A percentile compares a stretch with the other conserved stretches of the same genome.
Evolutionary conservation across 2,888 invertebrate genomes (phyloP).

Genomic region (Cremastobaeus sp.): DNA sequence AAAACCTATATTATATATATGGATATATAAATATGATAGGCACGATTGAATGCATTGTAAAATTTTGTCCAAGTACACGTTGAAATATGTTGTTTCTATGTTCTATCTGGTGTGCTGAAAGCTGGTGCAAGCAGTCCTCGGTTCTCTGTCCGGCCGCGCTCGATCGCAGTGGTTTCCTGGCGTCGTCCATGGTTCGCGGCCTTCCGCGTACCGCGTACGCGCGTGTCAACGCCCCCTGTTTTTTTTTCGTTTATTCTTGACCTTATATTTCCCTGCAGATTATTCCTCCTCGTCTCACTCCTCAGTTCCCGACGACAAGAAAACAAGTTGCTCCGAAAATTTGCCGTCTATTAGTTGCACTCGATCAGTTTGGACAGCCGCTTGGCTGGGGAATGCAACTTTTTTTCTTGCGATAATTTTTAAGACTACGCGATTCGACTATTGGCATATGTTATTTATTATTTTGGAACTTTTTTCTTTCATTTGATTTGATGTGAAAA

Average conservation of each 20-base stretch:
- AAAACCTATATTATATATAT: slow-evolving; percentile 12
- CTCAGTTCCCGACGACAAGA: neutral
- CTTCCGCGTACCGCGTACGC: slow-evolving; percentile 70
- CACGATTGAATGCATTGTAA: slow-evolving; percentile 68
- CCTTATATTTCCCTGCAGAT: slow-evolving; percentile 3
- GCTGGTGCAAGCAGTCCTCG: slow-evolving; percentile 21
- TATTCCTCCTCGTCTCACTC: neutral
- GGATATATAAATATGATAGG: slow-evolving; percentile 7
- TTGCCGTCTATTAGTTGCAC: too few relatives aligned
- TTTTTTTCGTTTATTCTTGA: slow-evolving; percentile 12
- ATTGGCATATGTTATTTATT: too few relatives aligned
- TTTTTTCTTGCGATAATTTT: too few relatives aligned
- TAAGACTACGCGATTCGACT: too few relatives aligned
- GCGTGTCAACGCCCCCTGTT: slow-evolving; percentile 54
- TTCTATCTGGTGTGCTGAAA: slow-evolving; percentile 26
- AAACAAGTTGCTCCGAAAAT: too few relatives aligned
- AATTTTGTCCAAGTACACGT: slow-evolving; percentile 59
- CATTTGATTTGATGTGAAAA: too few relatives aligned
- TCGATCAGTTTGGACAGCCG: too few relatives aligned
- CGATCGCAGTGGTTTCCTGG: slow-evolving; percentile 74
- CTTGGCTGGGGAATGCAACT: too few relatives aligned
- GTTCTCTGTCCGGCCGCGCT: slow-evolving; percentile 67
- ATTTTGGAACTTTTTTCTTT: too few relatives aligned
- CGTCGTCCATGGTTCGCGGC: slow-evolving; percentile 71
- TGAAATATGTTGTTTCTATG: slow-evolving; percentile 69